These are phyloP conservation scores for Octomys mimax DNA, from an alignment of 2,797 vertebrate species.

Conservation along the genomic window DNA sequence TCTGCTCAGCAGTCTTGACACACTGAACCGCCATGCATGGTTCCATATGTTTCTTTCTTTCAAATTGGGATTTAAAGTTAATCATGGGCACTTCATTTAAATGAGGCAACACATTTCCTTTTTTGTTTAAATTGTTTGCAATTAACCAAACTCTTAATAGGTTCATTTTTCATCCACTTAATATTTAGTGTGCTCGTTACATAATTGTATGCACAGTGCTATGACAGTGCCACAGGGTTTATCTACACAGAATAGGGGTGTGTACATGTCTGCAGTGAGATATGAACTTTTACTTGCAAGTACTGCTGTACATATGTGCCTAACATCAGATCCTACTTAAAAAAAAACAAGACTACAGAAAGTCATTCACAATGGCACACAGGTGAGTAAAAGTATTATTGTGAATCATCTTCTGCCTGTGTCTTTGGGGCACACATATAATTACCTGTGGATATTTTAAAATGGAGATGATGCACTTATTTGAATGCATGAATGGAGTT, in stretches of 20 bases:
- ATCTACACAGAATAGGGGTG: not conserved
- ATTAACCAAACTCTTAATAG: not conserved
- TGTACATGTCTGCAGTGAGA: not conserved
- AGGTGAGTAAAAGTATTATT: conserved; percentile 67
- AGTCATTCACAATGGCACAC: not conserved
- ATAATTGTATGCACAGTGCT: not conserved
- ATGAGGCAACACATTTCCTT: not conserved
- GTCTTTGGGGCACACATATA: conserved; percentile 61
- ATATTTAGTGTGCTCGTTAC: not conserved
- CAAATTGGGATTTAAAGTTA: not conserved
- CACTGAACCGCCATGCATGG: not conserved
- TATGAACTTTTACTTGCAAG: not conserved
- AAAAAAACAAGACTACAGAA: not conserved
- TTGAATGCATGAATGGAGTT: conserved; percentile 64
- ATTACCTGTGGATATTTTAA: conserved; percentile 70
- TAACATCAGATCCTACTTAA: conserved; percentile 20
- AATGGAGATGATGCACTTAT: conserved; percentile 20
- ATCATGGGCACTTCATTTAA: not conserved
- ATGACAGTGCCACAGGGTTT: not conserved
- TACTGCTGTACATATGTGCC: not conserved
- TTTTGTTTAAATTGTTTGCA: conserved; percentile 12
- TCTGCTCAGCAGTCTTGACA: no score
- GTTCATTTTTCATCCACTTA: not conserved
- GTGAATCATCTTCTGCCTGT: conserved; percentile 35
- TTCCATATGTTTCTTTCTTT: not conserved